phyloP scores from a whole-genome alignment of 2,888 invertebrate genomes.

The Coelopa pilipes region DNA sequence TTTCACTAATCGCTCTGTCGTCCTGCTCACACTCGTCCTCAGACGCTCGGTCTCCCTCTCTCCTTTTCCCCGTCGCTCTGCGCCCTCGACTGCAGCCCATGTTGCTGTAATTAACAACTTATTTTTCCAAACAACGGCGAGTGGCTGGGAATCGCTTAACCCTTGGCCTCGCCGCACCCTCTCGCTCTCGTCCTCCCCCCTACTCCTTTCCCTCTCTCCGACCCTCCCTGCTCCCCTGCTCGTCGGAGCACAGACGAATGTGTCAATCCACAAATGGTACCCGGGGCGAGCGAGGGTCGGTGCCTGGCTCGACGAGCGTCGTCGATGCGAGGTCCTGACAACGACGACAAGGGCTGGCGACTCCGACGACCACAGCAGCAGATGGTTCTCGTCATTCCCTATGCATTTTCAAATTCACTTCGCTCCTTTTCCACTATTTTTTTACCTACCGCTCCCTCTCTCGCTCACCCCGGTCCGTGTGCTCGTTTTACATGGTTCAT shows the following conservation, averaged over 20 bases:
- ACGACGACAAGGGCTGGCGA: no score
- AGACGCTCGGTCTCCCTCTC: background rate
- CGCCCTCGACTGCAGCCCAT: no score
- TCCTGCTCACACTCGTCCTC: background rate
- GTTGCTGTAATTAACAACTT: conserved; percentile 40
- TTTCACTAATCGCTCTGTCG: background rate
- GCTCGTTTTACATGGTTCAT: conserved; percentile 20
- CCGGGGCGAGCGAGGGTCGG: no score
- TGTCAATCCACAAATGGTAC: background rate
- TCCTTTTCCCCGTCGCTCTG: no score
- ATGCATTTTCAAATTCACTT: background rate
- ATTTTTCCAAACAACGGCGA: conserved; percentile 11
- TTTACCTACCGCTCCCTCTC: background rate
- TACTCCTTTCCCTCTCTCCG: no score
- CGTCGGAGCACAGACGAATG: background rate
- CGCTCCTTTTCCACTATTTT: background rate
- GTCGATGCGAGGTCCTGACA: no score
- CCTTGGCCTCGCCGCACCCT: background rate
- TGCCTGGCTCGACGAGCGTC: no score
- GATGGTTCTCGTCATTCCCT: conserved; percentile 13
- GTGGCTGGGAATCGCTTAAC: conserved; percentile 13
- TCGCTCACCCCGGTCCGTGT: no score
- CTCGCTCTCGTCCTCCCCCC: background rate
- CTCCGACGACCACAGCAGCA: background rate
- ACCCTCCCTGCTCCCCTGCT: no score